Evolutionary conservation across 2,113 vertebrate species (phyloP).

Genomic region (Morphnarchus princeps): DNA sequence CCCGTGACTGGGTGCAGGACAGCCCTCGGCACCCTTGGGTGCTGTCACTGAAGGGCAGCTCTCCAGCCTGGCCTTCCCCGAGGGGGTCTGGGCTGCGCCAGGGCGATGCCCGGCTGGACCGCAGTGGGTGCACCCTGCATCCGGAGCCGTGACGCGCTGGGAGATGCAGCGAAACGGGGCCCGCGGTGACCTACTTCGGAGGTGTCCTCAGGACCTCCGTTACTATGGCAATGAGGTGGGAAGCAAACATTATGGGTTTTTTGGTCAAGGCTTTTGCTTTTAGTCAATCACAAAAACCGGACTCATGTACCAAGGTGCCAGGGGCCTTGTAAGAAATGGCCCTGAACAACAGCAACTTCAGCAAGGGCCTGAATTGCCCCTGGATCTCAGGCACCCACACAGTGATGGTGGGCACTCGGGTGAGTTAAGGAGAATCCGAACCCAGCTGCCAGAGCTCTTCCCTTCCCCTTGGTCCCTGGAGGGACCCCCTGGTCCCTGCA

Average conservation of each 20-base stretch:
- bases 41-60: not conserved
- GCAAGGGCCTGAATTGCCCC: not conserved
- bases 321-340: not conserved
- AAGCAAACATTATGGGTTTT: not conserved
- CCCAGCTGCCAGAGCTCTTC: not conserved
- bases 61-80: not conserved
- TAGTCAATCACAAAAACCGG: not conserved
- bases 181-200: not conserved
- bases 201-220: conserved; percentile 12
- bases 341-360: not conserved
- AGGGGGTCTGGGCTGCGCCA: not conserved
- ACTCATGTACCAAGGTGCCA: not conserved
- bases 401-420: not conserved
- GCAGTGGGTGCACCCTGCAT: not conserved
- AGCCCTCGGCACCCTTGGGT: not conserved
- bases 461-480: not conserved
- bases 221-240: conserved; percentile 32
- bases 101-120: rapidly evolving
- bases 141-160: not conserved
- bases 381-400: rapidly evolving
- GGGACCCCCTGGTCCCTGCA: not conserved
- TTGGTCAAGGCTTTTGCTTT: conserved; percentile 31
- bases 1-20: not conserved
- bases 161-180: not conserved
- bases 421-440: not conserved